Evolutionary conservation across 2,797 vertebrate species (phyloP).

Genomic region (Anas bahamensis): DNA sequence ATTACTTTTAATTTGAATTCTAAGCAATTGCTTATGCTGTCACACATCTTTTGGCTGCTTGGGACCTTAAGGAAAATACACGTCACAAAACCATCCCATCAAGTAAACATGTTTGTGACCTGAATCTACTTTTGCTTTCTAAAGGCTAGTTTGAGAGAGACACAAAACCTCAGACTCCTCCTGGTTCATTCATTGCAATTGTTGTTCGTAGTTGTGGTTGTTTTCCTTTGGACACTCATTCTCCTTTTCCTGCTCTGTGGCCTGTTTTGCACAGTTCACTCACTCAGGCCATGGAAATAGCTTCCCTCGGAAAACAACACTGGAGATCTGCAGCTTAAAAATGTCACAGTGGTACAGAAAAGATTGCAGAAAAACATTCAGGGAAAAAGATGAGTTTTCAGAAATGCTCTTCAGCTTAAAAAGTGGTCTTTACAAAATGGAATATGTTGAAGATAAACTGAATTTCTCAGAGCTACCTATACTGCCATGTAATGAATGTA

Average conservation of each 20-base stretch:
- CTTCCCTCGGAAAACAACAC: constrained; percentile 28
- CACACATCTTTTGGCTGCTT: neutral
- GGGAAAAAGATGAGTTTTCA: neutral
- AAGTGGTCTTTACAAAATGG: neutral
- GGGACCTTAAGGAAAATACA: constrained; percentile 25
- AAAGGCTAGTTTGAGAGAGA: constrained; percentile 29
- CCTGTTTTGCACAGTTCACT: constrained; percentile 28
- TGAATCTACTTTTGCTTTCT: constrained; percentile 44
- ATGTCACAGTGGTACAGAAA: neutral
- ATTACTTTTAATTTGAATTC: neutral
- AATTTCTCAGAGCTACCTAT: neutral
- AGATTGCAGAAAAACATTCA: neutral
- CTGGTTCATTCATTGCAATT: neutral
- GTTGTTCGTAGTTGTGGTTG: constrained; percentile 56
- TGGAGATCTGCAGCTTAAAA: constrained; percentile 10
- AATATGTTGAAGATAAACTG: neutral
- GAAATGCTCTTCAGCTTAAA: neutral
- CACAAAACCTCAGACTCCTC: constrained; percentile 47
- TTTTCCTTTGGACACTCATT: neutral
- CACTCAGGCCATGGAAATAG: constrained; percentile 21
- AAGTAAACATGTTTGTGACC: constrained; percentile 65
- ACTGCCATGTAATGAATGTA: neutral
- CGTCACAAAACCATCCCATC: neutral
- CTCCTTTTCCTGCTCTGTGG: constrained; percentile 37
- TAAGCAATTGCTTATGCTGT: neutral